Conservation (phyloP, 2,113 vertebrate species). For the Cervus canadensis region DNA sequence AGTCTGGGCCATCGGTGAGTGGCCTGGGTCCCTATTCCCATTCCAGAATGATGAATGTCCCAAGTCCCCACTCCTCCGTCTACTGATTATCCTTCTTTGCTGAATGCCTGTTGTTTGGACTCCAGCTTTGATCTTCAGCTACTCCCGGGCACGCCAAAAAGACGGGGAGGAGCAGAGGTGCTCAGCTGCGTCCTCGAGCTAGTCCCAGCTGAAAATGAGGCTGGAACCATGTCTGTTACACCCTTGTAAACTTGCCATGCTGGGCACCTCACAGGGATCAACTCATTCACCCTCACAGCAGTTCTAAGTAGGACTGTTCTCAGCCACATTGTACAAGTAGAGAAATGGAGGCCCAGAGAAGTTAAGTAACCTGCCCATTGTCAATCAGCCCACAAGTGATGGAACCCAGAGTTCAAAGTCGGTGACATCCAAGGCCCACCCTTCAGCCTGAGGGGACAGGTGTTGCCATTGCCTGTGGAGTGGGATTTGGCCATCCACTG, state of each 20-base stretch:
- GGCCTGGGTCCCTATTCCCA: background rate
- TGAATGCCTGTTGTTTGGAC: rapidly evolving
- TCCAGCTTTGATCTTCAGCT: background rate
- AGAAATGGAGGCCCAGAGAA: background rate
- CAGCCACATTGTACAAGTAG: background rate
- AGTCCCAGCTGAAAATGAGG: background rate
- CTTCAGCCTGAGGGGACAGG: background rate
- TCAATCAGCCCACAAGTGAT: background rate
- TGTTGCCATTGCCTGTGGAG: rapidly evolving
- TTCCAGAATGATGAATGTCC: background rate
- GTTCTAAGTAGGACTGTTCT: background rate
- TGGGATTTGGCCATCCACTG: background rate
- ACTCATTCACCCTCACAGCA: background rate
- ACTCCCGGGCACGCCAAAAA: background rate
- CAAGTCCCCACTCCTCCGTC: background rate
- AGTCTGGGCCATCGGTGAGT: background rate
- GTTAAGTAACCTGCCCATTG: background rate
- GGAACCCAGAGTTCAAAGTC: background rate
- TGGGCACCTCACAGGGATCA: rapidly evolving
- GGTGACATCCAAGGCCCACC: background rate
- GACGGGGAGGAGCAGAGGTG: background rate
- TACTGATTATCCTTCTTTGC: background rate
- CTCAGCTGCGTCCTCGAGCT: rapidly evolving
- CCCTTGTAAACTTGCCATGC: background rate
- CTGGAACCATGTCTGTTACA: rapidly evolving